Evolutionary conservation across 2,113 vertebrate genomes (phyloP).

Genomic region (Myrmecophaga tridactyla): DNA sequence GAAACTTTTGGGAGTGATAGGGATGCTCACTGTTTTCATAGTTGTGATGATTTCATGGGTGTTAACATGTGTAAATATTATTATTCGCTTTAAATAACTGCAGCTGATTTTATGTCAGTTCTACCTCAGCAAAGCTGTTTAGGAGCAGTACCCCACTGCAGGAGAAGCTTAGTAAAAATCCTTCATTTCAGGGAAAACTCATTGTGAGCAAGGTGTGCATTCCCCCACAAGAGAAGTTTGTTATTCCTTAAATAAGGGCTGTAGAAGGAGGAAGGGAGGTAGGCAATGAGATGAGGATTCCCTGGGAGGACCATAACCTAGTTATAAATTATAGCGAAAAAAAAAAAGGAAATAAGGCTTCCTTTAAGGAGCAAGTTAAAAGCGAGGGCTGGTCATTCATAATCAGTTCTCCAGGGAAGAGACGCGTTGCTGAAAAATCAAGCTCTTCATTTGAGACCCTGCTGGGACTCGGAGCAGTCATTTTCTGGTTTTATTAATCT

Average conservation of each 20-base stretch:
- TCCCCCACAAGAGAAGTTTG: background rate
- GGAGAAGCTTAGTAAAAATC: background rate
- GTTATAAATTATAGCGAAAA: background rate
- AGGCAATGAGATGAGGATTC: background rate
- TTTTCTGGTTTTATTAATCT: background rate
- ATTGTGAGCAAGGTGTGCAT: background rate
- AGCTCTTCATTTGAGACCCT: background rate
- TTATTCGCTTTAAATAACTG: background rate
- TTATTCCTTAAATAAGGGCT: slow-evolving; percentile 1
- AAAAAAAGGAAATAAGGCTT: background rate
- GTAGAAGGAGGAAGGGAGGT: background rate
- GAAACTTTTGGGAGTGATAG: background rate
- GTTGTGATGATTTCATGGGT: background rate
- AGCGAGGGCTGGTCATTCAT: background rate
- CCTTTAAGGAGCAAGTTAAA: slow-evolving; percentile 13
- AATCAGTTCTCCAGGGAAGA: background rate
- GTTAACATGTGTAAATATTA: background rate
- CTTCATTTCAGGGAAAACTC: background rate
- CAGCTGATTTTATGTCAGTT: background rate
- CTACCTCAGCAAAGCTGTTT: background rate
- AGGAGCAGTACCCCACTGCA: background rate
- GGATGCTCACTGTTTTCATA: background rate
- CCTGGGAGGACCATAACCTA: background rate
- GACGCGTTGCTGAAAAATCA: background rate
- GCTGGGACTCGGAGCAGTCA: rapidly evolving